Evolutionary conservation across 2,888 invertebrate species (phyloP), one percentile per base, ranked within the genome.

Genomic region (Lysandra bellargus): DNA sequence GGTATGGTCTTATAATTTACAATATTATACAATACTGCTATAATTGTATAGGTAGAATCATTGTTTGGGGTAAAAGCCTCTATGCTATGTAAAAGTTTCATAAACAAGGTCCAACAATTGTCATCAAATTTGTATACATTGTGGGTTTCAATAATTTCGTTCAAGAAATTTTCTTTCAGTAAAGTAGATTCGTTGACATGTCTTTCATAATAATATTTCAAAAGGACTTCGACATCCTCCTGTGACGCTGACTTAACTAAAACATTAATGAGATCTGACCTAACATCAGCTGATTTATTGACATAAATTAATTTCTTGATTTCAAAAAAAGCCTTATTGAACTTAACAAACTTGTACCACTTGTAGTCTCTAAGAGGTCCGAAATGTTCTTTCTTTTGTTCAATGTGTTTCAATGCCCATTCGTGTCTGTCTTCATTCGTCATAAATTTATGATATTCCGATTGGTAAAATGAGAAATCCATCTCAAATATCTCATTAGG

Each of bases 271-370:
- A 91, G 85, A 4, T 86, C 82, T n/a, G 81, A 80, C 72, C 91
- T 85, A 78, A 82, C 86, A 2, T 76, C 69, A 3, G 81, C 78
- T 78, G 88, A 86, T 37, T 83, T 81, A 61, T 88, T 86, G 6
- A 84, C 82, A 60, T 82, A 81, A 37, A 90, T 83, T 14, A 83
- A 82, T 78, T 86, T 86, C 79, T 88, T 88, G 4, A 91, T 85
- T 80, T 84, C 85, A 44, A 72, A 79, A 73, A 90, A 88, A 61
- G 91, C 86, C 73, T 83, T 85, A 33, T 86, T 84, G 79, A 87
- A 92, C n/a, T 80, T 86, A 0, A 91, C 83, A 84, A 87, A 91
- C 81, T 86, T 82, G 79, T 88, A 91, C 89, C 89, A 91, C 5
- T 82, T 72, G 80, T 85, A 91, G 81, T 88, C 86, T 57, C 83